Conservation (phyloP, 2,888 invertebrate species). For the Isoperla grammatica region DNA sequence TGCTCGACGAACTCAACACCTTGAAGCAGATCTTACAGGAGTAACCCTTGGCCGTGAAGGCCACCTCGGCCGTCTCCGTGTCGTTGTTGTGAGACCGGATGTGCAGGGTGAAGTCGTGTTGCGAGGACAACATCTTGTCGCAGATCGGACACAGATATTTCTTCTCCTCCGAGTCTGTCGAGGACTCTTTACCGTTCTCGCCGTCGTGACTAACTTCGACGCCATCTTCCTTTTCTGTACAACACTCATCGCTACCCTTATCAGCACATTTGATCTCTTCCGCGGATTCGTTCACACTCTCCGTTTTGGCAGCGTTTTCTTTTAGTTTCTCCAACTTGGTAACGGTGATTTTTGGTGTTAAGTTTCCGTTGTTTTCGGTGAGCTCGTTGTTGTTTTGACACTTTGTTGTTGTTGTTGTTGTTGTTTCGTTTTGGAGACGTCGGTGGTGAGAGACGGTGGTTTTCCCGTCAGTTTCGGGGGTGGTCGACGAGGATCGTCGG, state of each 20-base stretch:
- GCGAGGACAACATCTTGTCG: conserved; percentile 53
- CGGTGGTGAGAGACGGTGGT: neutral
- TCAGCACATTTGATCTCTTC: neutral
- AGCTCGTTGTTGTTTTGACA: conserved; percentile 16
- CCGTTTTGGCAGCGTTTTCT: neutral
- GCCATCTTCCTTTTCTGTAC: neutral
- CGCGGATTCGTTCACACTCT: neutral
- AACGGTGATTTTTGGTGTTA: neutral
- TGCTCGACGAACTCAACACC: conserved; percentile 68
- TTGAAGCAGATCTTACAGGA: conserved; percentile 63
- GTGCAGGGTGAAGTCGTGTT: conserved; percentile 64
- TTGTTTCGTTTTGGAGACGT: no score
- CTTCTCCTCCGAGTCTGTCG: conserved; percentile 8
- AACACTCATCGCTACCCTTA: neutral
- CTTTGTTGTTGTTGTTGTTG: no score
- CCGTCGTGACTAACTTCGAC: neutral
- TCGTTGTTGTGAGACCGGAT: conserved; percentile 60
- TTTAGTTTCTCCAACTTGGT: neutral
- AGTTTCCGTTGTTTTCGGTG: conserved; percentile 13
- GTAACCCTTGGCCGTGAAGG: conserved; percentile 45
- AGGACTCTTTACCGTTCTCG: neutral
- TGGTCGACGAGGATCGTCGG: neutral
- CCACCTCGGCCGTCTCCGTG: conserved; percentile 15
- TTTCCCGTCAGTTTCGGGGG: neutral
- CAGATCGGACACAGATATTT: conserved; percentile 61